A percentile compares a stretch with the other conserved stretches of the same genome.
These are phyloP conservation scores for Cyclophora punctaria DNA, from an alignment of 2,888 invertebrate genomes.

Conservation along the genomic window DNA sequence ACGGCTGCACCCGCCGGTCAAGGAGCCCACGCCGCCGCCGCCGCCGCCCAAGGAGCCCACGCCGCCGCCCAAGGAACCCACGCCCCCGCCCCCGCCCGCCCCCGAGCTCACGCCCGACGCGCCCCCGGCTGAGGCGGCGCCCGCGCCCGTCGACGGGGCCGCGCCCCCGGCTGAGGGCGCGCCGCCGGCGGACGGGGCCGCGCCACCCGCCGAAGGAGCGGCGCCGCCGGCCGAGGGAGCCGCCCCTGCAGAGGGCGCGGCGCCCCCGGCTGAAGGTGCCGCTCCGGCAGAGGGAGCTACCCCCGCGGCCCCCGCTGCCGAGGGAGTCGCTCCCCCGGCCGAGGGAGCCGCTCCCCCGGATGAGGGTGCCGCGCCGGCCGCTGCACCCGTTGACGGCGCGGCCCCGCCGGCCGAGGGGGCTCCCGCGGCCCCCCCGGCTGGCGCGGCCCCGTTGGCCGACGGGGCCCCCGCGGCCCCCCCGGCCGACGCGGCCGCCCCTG, in stretches of 20 bases:
- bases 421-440: slow-evolving; percentile 26
- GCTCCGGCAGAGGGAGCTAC: slow-evolving; percentile 5
- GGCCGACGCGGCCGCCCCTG: slow-evolving; percentile 17
- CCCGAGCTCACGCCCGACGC: slow-evolving; percentile 19
- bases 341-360: slow-evolving; percentile 23
- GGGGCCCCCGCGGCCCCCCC: slow-evolving; percentile 15
- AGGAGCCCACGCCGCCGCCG: slow-evolving; percentile 17
- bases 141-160: slow-evolving; percentile 14
- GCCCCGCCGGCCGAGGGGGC: slow-evolving; percentile 37
- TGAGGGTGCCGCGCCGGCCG: slow-evolving; percentile 34
- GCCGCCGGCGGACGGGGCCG: slow-evolving; percentile 28
- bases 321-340: slow-evolving; percentile 36
- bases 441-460: slow-evolving; percentile 24
- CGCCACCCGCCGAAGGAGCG: slow-evolving; percentile 30
- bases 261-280: slow-evolving; percentile 40
- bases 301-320: slow-evolving; percentile 26
- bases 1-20: slow-evolving; percentile 32
- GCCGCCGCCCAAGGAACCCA: slow-evolving; percentile 29
- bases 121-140: slow-evolving; percentile 10
- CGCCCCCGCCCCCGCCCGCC: slow-evolving; percentile 20
- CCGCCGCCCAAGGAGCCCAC: slow-evolving; percentile 26
- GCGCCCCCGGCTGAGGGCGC: slow-evolving; percentile 25
- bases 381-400: slow-evolving; percentile 2
- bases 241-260: slow-evolving; percentile 21
- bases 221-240: slow-evolving; percentile 28